Base-by-base conservation (phyloP, 2,113 vertebrate species). In the Centropus unirufus region DNA sequence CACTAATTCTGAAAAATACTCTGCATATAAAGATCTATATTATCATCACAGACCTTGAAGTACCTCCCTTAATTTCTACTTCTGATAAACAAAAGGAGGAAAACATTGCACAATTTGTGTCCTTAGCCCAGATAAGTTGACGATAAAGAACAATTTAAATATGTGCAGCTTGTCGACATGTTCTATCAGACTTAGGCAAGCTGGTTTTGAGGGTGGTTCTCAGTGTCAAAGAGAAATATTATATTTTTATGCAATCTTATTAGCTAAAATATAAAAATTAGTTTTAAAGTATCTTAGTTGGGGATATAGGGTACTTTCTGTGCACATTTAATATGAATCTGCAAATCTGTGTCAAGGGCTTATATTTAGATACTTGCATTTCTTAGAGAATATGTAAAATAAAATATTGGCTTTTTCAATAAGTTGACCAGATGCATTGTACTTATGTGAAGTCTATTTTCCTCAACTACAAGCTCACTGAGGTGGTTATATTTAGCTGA, bases 11-110 rank as follows among this genome's bases (percentile, higher is more conserved):
- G 69, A 14, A 74, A 79, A 96, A 55, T 27, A 7, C 26, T 7
- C 5, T 29, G 1, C 1, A 0, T 6, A 2, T 2, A 9, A 54
- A 16, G 22, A 9, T 7, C 39, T 67, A 0, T 46, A 6, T n/a
- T 51, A 18, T 30, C 40, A 39, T 22, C 52, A 10, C 8, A n/a
- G 21, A 16, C 12, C 8, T 30, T 59, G 46, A 66, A 7, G 26
- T 58, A 7, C 26, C 7, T 57, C 8, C 26, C 7, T 57, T 49
- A 4, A 64, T n/a, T 79, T 77, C 44, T 66, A 10, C 12, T 69
- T 11, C 57, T 67, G 27, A 12, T 77, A 70, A 83, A n/a, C 6
- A 39, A 46, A 34, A 78, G 19, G 20, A 19, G 82, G 78, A 67
- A 49, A 51, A 2, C 26, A 11, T 34, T 46, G 12, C 21, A 19